These are phyloP conservation scores for Atopsyche davidsoni DNA, from an alignment of 1,140 invertebrate species.

Conservation along the genomic window DNA sequence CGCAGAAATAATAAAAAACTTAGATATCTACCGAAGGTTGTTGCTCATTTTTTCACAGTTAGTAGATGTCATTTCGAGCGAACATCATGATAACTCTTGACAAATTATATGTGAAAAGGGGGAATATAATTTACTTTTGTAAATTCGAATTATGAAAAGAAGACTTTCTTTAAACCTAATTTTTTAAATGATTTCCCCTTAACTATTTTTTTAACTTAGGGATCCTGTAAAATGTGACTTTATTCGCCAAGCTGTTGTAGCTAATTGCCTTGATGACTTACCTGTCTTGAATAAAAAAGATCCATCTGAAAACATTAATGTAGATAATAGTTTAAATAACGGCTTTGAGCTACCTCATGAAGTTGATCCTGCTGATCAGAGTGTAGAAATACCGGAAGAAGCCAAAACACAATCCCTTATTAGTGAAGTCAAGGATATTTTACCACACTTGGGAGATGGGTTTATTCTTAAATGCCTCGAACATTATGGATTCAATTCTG, in stretches of 20 bases:
- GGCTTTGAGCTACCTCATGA: slow-evolving; percentile 20
- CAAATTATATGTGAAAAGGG: too few species aligned
- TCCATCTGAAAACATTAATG: not conserved
- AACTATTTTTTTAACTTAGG: slow-evolving; percentile 36
- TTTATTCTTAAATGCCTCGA: slow-evolving; percentile 66
- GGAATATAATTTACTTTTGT: too few species aligned
- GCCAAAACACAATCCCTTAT: slow-evolving; percentile 55
- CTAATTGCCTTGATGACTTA: slow-evolving; percentile 28
- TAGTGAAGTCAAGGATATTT: slow-evolving; percentile 67
- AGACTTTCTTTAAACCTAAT: not conserved
- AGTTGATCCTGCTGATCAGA: slow-evolving; percentile 25
- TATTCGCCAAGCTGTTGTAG: slow-evolving; percentile 48
- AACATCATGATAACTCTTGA: too few species aligned
- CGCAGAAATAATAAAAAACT: too few species aligned
- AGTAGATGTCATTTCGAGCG: too few species aligned
- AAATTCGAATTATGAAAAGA: too few species aligned
- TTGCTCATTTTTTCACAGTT: too few species aligned
- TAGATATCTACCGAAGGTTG: too few species aligned
- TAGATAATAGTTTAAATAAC: not conserved
- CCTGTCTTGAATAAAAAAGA: not conserved
- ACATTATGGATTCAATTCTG: slow-evolving; percentile 64
- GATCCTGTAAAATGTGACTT: slow-evolving; percentile 56
- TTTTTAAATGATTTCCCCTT: too few species aligned
- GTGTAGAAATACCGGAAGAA: slow-evolving; percentile 42
- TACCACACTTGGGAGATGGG: slow-evolving; percentile 72